phyloP scores from a whole-genome alignment of 2,797 vertebrate genomes.

The Hemitrygon akajei region DNA sequence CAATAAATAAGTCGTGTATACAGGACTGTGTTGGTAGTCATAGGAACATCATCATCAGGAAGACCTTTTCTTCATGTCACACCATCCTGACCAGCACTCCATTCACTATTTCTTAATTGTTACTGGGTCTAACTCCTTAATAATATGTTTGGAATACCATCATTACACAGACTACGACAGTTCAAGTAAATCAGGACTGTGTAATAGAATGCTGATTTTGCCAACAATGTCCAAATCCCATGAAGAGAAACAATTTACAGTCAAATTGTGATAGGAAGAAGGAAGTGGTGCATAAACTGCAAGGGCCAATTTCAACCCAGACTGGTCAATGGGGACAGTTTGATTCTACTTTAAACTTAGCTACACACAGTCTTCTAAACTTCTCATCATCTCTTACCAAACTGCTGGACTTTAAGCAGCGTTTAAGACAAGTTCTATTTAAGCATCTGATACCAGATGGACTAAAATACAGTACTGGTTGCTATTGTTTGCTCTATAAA shows the following conservation, averaged over 20 bases:
- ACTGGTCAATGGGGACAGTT: no score
- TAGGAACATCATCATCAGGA: no score
- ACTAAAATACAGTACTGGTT: not conserved
- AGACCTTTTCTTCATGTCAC: no score
- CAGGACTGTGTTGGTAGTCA: no score
- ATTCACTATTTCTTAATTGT: no score
- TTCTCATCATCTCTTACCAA: not conserved
- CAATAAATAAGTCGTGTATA: no score
- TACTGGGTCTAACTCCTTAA: no score
- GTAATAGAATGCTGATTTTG: not conserved
- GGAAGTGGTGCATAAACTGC: not conserved
- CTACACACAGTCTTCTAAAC: not conserved
- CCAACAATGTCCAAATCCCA: not conserved
- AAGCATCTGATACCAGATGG: not conserved
- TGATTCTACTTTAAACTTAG: not conserved
- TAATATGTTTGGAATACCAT: no score
- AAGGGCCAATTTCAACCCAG: not conserved
- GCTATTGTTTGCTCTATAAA: not conserved
- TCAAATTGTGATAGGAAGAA: not conserved
- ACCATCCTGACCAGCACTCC: no score
- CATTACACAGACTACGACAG: not conserved
- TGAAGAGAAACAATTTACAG: not conserved
- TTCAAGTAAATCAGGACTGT: not conserved
- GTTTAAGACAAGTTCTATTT: not conserved
- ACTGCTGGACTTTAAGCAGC: not conserved